These are phyloP conservation scores for Alcis repandata DNA, from an alignment of 2,888 invertebrate species.

Conservation along the genomic window DNA sequence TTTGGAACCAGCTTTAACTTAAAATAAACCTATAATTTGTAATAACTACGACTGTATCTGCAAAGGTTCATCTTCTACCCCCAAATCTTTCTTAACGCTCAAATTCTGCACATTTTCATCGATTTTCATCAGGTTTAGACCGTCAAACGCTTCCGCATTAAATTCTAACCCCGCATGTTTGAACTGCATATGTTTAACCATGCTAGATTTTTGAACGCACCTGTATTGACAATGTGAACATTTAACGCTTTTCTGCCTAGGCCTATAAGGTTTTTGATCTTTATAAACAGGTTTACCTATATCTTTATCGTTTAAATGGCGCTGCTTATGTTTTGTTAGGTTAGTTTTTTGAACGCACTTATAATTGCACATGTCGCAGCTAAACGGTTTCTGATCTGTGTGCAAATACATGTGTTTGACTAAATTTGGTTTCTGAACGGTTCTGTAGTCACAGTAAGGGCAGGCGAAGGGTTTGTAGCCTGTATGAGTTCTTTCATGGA, in stretches of 20 bases:
- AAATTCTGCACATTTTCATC: conserved; percentile 65
- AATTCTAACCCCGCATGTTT: conserved; percentile 67
- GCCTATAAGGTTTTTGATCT: conserved; percentile 74
- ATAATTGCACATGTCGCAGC: conserved; percentile 81
- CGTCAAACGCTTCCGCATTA: conserved; percentile 41
- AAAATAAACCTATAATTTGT: background rate
- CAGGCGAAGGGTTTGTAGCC: conserved; percentile 83
- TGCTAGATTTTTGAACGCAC: conserved; percentile 79
- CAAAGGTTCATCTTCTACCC: conserved; percentile 24
- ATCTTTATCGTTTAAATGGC: conserved; percentile 77
- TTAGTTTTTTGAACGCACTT: conserved; percentile 83
- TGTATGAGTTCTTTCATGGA: conserved; percentile 83
- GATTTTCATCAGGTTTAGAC: conserved; percentile 53
- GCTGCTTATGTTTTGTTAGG: conserved; percentile 79
- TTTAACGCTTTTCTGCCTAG: conserved; percentile 77
- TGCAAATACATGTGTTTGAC: conserved; percentile 85
- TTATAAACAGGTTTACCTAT: conserved; percentile 68
- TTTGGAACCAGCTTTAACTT: too few species aligned
- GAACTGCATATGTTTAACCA: conserved; percentile 80
- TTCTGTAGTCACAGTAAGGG: conserved; percentile 80
- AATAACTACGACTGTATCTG: conserved; percentile 33
- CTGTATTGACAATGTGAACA: conserved; percentile 76
- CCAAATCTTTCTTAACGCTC: conserved; percentile 65
- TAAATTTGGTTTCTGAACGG: conserved; percentile 83
- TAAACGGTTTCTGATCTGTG: conserved; percentile 82